Base-by-base conservation (phyloP, 2,113 vertebrate species). In the Serilophus lunatus region DNA sequence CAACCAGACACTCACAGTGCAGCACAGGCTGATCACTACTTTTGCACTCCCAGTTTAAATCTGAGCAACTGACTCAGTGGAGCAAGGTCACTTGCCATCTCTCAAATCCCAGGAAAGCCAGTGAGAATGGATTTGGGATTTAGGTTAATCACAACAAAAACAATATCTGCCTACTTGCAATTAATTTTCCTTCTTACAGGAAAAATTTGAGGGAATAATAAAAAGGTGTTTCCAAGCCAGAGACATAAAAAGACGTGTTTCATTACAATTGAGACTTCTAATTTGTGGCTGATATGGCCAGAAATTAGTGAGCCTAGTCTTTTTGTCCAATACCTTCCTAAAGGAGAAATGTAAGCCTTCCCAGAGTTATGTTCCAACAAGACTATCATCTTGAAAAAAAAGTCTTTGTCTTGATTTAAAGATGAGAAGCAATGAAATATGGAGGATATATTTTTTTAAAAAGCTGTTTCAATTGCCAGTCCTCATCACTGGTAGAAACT, bases 1-100 rank as follows among this genome's bases (percentile, higher is more conserved):
- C 94, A 96, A 94, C 88, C 88, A 97, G 95, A 96, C 93, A 93
- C 90, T 91, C 16, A 35, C 59, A 29, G 81, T 0, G 0, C 86
- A 71, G 65, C 1, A 3, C 66, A 31, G 42, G 40, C 82, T 92
- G 47, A 87, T 77, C 93, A 76, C 89, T 92, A 42, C 65, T 61
- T 91, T 57, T 79, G 65, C 57, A 60, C 26, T 86, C 45, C 36
- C 1, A 1, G 45, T 82, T 92, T 93, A 90, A 91, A 90, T 66
- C 54, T 71, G 51, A 88, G 64, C 59, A 70, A 63, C 51, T 70
- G 93, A 88, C 68, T 88, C 57, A 76, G 44, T 63, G 82, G 33
- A 88, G 74, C 87, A 80, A 91, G 69, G 83, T 78, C 92, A 89
- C 35, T 83, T 69, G 44, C 65, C 49, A 10, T 60, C 22, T 66